Evolutionary conservation across 2,113 vertebrate species (phyloP).

Genomic region (Sinocyclocheilus grahami): DNA sequence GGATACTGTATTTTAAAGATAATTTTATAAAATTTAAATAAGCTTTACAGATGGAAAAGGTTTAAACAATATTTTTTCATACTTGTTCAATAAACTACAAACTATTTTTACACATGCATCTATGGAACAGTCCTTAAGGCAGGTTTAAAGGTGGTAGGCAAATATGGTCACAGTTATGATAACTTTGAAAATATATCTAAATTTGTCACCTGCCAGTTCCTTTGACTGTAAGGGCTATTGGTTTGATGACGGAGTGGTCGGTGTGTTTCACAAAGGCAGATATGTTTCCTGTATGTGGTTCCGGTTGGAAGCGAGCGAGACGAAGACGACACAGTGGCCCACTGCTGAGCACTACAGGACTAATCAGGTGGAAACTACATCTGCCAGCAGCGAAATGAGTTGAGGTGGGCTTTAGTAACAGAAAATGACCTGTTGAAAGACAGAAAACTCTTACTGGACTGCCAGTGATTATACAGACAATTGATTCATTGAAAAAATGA

Average conservation of each 20-base stretch:
- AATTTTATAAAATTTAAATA: not conserved
- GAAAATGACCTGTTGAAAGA: slow-evolving; percentile 72
- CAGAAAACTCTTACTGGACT: not conserved
- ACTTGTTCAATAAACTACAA: not conserved
- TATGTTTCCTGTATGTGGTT: slow-evolving; percentile 67
- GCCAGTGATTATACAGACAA: not conserved
- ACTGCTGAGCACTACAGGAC: slow-evolving; percentile 68
- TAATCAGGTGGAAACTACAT: slow-evolving; percentile 72
- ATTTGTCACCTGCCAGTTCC: slow-evolving; percentile 61
- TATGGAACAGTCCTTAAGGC: not conserved
- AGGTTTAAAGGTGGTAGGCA: too few relatives aligned
- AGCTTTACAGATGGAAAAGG: not conserved
- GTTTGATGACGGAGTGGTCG: slow-evolving; percentile 45
- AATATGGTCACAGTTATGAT: too few relatives aligned
- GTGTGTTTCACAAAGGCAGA: slow-evolving; percentile 65
- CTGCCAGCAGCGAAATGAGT: slow-evolving; percentile 55
- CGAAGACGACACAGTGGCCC: slow-evolving; percentile 64
- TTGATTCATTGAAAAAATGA: not conserved
- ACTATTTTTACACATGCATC: not conserved
- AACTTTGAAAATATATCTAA: too few relatives aligned
- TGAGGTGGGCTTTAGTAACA: slow-evolving; percentile 64
- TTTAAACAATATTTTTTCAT: not conserved
- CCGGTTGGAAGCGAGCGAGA: slow-evolving; percentile 68
- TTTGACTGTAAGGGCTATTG: slow-evolving; percentile 52
- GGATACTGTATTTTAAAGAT: not conserved